Percentiles rank a stretch among this genome's conserved stretches.
Conservation (phyloP, 2,113 vertebrate species). For the Muntiacus muntjak region DNA sequence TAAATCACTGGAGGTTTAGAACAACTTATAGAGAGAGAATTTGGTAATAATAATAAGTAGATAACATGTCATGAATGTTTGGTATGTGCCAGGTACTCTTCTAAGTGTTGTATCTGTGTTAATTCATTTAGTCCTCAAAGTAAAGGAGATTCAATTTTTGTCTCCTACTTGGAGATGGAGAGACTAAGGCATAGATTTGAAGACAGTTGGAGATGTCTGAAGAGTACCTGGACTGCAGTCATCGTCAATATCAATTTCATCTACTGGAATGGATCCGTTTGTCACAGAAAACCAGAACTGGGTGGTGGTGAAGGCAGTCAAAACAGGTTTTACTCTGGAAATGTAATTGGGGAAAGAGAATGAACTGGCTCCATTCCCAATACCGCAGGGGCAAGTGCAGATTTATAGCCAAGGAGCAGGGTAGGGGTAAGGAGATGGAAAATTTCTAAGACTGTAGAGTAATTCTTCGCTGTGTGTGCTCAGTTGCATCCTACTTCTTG, state of each 20-base stretch:
- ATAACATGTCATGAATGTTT: background rate
- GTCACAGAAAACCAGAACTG: background rate
- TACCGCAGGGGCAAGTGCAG: background rate
- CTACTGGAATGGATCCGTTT: background rate
- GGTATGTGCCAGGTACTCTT: background rate
- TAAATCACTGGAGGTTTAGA: background rate
- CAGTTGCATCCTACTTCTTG: background rate
- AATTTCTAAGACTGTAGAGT: background rate
- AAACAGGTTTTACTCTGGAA: background rate
- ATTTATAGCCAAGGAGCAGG: background rate
- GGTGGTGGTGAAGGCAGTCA: background rate
- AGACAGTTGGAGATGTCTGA: background rate
- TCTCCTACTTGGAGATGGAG: background rate
- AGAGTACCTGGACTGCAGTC: background rate
- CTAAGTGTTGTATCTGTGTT: background rate
- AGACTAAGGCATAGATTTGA: background rate
- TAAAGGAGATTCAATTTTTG: background rate
- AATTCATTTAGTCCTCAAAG: background rate
- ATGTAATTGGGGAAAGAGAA: background rate
- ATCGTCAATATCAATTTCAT: background rate
- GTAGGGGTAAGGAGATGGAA: background rate
- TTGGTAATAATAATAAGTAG: background rate
- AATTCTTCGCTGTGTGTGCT: background rate
- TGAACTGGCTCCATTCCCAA: background rate
- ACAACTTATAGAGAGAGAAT: background rate